Evolutionary conservation across 2,797 vertebrate genomes (phyloP).

Genomic region (Alca torda): DNA sequence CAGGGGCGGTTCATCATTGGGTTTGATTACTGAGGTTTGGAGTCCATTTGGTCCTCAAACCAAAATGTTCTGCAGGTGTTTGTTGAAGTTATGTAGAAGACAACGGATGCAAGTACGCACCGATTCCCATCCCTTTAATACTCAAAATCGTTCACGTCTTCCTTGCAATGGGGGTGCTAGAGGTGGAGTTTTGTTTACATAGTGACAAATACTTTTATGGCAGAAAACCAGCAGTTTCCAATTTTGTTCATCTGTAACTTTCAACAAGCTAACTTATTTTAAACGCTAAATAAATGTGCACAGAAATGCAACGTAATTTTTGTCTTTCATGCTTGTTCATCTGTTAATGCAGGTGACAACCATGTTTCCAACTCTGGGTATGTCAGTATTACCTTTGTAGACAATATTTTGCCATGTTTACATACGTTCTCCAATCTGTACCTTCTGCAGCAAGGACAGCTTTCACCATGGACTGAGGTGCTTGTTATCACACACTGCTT

Average conservation of each 20-base stretch:
- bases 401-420: neutral
- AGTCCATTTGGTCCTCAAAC: rapidly evolving
- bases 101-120: neutral
- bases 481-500: neutral
- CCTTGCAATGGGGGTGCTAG: rapidly evolving
- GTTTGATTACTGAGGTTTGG: too few species aligned
- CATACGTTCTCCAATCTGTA: neutral
- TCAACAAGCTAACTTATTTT: neutral
- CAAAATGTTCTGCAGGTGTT: neutral
- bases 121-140: rapidly evolving
- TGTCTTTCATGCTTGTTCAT: neutral
- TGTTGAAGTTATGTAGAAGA: rapidly evolving
- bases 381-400: neutral
- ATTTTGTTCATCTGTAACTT: neutral
- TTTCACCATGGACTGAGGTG: neutral
- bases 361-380: neutral
- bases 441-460: neutral
- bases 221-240: neutral
- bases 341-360: neutral
- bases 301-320: neutral
- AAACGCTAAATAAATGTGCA: neutral
- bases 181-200: neutral
- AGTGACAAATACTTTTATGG: neutral
- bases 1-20: rapidly evolving
- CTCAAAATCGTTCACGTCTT: neutral